These are phyloP conservation scores for Azorinus chamasolen DNA, from an alignment of 2,888 invertebrate species.

Conservation along the genomic window DNA sequence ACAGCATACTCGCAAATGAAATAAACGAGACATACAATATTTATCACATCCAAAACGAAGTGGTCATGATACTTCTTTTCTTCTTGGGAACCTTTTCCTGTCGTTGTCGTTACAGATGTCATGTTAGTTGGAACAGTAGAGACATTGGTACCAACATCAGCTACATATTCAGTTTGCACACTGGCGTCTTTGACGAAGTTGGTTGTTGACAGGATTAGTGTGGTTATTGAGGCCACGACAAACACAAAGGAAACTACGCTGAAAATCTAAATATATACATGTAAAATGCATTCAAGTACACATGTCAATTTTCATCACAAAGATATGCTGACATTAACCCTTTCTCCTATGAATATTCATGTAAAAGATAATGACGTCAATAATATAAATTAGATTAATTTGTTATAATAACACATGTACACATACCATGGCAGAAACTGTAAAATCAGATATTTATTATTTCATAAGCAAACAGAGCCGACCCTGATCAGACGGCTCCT, in stretches of 20 bases:
- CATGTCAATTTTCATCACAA: too few species aligned
- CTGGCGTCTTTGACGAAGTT: constrained; percentile 24
- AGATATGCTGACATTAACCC: too few species aligned
- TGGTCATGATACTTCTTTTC: constrained; percentile 35
- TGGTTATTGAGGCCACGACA: constrained; percentile 64
- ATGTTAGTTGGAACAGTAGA: not conserved
- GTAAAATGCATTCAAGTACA: too few species aligned
- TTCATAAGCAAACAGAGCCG: too few species aligned
- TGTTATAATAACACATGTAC: too few species aligned
- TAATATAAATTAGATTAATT: too few species aligned
- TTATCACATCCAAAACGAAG: constrained; percentile 52
- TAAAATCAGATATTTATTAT: too few species aligned
- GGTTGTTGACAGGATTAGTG: constrained; percentile 60
- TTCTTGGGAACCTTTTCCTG: not conserved
- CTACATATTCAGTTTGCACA: not conserved
- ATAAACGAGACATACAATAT: constrained; percentile 51
- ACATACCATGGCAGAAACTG: too few species aligned
- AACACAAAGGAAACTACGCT: constrained; percentile 63
- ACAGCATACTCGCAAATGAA: constrained; percentile 54
- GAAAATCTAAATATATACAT: constrained; percentile 61
- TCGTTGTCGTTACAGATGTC: not conserved
- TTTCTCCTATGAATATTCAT: too few species aligned
- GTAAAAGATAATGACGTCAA: too few species aligned
- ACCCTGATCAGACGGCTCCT: too few species aligned
- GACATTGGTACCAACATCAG: not conserved